Evolutionary conservation across 2,113 vertebrate genomes (phyloP), one percentile per base, ranked within the genome.

Genomic region (Lepus timidus): DNA sequence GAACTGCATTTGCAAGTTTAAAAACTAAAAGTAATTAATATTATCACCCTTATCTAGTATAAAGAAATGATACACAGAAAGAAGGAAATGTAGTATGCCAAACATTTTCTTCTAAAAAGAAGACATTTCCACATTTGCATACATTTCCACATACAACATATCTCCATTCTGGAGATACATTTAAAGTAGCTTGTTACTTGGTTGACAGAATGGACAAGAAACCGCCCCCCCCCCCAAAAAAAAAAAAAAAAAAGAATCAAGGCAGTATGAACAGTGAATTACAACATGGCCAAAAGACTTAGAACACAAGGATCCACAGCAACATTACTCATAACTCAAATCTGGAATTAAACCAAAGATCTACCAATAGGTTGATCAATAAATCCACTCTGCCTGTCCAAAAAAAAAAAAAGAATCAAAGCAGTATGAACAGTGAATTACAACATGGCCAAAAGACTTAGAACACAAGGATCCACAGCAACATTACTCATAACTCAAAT

Each of bases 51-150:
- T 78, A 22, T 8, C 51, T 16, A 14, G 61, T 86, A 64, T 55
- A 68, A 83, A 95, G 71, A 2, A 9, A 68, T 25, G 3, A 14
- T 22, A 65, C 11, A 67, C 20, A 16, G n/a, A 19, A 71, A 70
- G 51, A 90, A 52, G 4, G 2, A 83, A 84, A 82, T 3, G 33
- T 67, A 49, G 33, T 52, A 75, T 49, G 2, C 85, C 62, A 52
- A 78, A 85, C 20, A 51, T 55, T 90, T 89, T 49, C 8, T 64
- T 83, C 74, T 83, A 10, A 11, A 93, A 96, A 90, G 61, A 81
- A 68, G 19, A 70, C 2, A 58, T 68, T 67, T 29, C 52, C 75
- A 5, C 51, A 83, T 52, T 88, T 44, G 7, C 58, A 27, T 92
- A 9, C 29, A 68, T 85, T 93, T 93, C 36, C 39, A 75, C 4